Evolutionary conservation across 2,113 vertebrate genomes (phyloP), one percentile per base, ranked within the genome.

Genomic region (Pluvialis apricaria): DNA sequence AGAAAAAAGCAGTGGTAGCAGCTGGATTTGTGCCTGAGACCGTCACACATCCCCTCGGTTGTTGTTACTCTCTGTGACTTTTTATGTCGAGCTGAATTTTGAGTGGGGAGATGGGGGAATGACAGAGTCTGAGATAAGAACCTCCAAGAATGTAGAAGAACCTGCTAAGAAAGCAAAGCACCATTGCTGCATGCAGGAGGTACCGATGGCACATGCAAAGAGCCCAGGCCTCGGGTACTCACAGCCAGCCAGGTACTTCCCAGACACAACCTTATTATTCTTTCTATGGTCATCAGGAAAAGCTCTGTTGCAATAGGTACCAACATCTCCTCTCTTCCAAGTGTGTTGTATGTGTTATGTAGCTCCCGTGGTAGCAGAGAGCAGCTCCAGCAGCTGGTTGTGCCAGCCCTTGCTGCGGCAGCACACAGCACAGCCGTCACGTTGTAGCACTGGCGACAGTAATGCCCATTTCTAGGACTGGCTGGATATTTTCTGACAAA

Each of bases 141-240:
- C 64, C 34, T 45, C 34, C 31, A 71, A 31, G 52, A 54, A 85
- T 26, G 55, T 2, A 49, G 47, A 84, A 78, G 24, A 73, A 71
- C 26, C 25, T 70, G 24, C 45, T 86, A 40, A 62, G 49, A 87
- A 84, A 60, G 29, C 57, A 84, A 70, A 92, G n/a, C 26, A 82
- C 20, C 10, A 9, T 0, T 24, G 25, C 52, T 62, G 71, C 4
- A 2, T 15, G 54, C 76, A 75, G 64, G 65, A 69, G 52, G 38
- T 61, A 69, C 1, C 0, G 2, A 38, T 2, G 4, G 13, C 21
- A 13, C 0, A 6, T 4, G 21, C 31, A 65, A 26, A 77, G 0
- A 75, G 40, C 9, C 29, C 72, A 64, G 60, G 54, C n/a, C 44
- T 44, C 54, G 45, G 36, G 49, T n/a, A 28, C 47, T 42, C 52